Base-by-base conservation (phyloP, 2,113 vertebrate species). In the Cranoglanis bouderius region DNA sequence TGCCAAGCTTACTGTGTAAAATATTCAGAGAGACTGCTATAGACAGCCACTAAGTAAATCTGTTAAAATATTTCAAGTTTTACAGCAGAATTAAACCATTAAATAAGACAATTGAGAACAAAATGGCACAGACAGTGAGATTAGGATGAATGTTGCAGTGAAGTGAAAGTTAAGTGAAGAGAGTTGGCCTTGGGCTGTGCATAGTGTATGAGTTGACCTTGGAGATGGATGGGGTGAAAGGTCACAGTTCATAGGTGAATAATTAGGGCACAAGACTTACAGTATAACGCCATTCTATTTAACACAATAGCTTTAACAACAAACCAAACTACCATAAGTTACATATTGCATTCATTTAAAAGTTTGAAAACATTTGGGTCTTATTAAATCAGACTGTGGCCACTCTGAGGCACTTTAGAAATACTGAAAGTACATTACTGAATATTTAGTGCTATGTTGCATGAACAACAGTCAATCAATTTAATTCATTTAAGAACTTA, bases 91-190 rank as follows among this genome's bases (percentile, higher is more conserved):
- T 81, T 19, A 53, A 5, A 81, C 1, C 59, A 53, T 84, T 74
- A 61, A 21, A 61, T 78, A 75, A 89, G 57, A 77, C 61, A 9
- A 38, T 14, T 35, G 57, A 75, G 61, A 84, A 21, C 84, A 46
- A 38, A 51, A 38, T n/a, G n/a, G 24, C 46, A 19, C 14, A 29
- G 75, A 81, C 9, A 35, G 51, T 57, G 53, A 82, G 85, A 88
- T 90, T 90, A 84, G 61, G 72, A 88, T 82, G 53, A 85, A 88
- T 70, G 85, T 87, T 51, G 88, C 59, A 21, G 63, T 82, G 74
- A 83, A 32, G 55, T 78, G 59, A 55, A 77, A 40, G 57, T 67
- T 84, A 10, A 81, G 1, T n/a, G 7, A 46, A 1, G 3, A 4
- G 21, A 70, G 46, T 26, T 67, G 3, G 32, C 61, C 16, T 4